Base-by-base conservation (phyloP, 2,113 vertebrate species). In the Callorhinus ursinus region DNA sequence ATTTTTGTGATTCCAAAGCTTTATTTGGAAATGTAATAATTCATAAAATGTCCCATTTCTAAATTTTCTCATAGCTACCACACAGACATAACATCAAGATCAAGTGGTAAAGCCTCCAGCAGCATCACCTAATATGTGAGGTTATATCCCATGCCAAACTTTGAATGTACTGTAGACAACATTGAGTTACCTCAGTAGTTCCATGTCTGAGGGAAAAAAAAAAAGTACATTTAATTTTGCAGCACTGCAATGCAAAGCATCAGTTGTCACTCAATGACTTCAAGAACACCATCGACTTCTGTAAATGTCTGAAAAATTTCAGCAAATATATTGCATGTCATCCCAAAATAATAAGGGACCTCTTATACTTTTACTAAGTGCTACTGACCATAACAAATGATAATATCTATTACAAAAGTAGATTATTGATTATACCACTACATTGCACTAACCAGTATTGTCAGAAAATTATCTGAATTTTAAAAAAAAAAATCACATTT, bases 261-360 rank as follows among this genome's bases (percentile, higher is more conserved):
- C 74, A 74, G 36, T 16, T 59, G 42, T 33, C 21, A 61, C 15
- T 57, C 59, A 96, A 65, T 51, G 65, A 91, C 57, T 74, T 87
- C 46, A 82, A 81, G 55, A 93, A 67, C 36, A 39, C 13, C 59
- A 42, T 88, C 67, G 87, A 28, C 53, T 81, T 81, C 24, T 81
- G 36, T 36, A 81, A 81, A 76, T 91, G 7, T 91, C 65, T 74
- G 88, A 94, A 94, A 33, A 59, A 91, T 82, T 88, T 74, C 65
- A 49, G 7, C 15, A 80, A 82, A 16, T 51, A n/a, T 69, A 21
- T 33, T 42, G 4, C 1, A 59, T 89, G 36, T 28, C 24, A 83
- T 24, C 67, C 57, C 57, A 59, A 92, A 33, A 28, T 53, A 65
- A 59, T 67, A 79, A 85, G 39, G 19, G 11, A 46, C 28, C 2